phyloP scores from a whole-genome alignment of 2,888 invertebrate species.

The Orchesella flavescens region DNA sequence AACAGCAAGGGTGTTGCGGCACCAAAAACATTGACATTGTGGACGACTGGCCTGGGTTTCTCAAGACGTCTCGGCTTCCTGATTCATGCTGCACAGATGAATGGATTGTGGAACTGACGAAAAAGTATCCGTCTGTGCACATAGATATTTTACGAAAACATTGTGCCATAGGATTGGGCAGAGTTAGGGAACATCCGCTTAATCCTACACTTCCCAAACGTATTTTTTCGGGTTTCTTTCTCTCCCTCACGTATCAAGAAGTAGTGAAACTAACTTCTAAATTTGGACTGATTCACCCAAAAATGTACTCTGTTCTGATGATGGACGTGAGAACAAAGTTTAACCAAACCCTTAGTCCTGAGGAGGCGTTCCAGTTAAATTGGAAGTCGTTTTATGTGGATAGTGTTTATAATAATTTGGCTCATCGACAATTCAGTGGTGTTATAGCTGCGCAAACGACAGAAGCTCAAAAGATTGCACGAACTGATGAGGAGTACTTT shows the following conservation, averaged over 20 bases:
- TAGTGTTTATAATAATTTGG: background rate
- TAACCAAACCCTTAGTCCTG: too few relatives aligned
- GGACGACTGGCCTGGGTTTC: conserved; percentile 38
- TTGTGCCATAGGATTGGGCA: background rate
- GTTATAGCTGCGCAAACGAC: too few relatives aligned
- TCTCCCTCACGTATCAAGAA: background rate
- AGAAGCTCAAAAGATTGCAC: too few relatives aligned
- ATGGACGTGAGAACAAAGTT: too few relatives aligned
- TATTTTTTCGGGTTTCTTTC: conserved; percentile 2
- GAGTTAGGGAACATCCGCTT: too few relatives aligned
- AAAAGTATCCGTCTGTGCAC: background rate
- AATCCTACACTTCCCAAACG: too few relatives aligned
- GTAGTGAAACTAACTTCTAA: background rate
- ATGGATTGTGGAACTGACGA: background rate
- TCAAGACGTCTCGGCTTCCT: conserved; percentile 19
- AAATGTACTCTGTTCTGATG: background rate
- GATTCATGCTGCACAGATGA: conserved; percentile 36
- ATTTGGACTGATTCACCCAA: background rate
- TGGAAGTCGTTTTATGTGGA: conserved; percentile 13
- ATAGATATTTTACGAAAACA: background rate
- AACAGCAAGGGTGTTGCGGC: conserved; percentile 30
- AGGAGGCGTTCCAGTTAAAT: background rate
- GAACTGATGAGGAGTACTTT: too few relatives aligned
- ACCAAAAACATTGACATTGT: conserved; percentile 43
- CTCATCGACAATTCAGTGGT: too few relatives aligned